phyloP scores from a whole-genome alignment of 1,140 invertebrate species.

The Meloidogyne chitwoodi region DNA sequence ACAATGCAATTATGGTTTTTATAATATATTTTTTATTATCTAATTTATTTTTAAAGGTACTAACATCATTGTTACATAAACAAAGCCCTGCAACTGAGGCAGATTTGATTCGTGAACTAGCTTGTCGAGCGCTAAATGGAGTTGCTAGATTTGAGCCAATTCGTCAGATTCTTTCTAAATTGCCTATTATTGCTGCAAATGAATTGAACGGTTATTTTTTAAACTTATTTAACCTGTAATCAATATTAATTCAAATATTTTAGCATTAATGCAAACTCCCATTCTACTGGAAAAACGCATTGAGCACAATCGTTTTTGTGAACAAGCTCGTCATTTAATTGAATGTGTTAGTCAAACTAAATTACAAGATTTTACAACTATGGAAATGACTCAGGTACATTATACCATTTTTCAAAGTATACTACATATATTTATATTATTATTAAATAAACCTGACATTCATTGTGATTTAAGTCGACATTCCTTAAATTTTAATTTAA shows the following conservation, averaged over 20 bases:
- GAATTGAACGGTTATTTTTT: conserved; percentile 74
- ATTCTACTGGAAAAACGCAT: conserved; percentile 87
- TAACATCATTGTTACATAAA: conserved; percentile 28
- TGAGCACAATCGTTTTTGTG: conserved; percentile 91
- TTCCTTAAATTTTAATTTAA: too few species aligned
- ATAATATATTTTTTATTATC: not conserved
- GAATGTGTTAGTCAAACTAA: conserved; percentile 84
- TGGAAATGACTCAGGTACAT: conserved; percentile 39
- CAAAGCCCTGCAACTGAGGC: conserved; percentile 82
- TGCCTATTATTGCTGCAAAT: conserved; percentile 86
- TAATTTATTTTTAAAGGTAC: conserved; percentile 22
- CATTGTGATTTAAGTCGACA: too few species aligned
- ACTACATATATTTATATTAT: too few species aligned
- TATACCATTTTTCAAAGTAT: not conserved
- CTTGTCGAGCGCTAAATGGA: conserved; percentile 76
- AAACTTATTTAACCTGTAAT: conserved; percentile 11
- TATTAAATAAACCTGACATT: too few species aligned
- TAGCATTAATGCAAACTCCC: conserved; percentile 87
- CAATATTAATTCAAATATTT: conserved; percentile 37
- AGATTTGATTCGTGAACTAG: conserved; percentile 79
- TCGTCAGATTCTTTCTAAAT: conserved; percentile 87
- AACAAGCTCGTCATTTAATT: conserved; percentile 83
- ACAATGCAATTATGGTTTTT: conserved; percentile 45
- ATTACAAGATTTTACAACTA: conserved; percentile 66
- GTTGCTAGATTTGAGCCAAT: conserved; percentile 84